Evolutionary conservation across 2,113 vertebrate genomes (phyloP).

Genomic region (Synchiropus splendidus): DNA sequence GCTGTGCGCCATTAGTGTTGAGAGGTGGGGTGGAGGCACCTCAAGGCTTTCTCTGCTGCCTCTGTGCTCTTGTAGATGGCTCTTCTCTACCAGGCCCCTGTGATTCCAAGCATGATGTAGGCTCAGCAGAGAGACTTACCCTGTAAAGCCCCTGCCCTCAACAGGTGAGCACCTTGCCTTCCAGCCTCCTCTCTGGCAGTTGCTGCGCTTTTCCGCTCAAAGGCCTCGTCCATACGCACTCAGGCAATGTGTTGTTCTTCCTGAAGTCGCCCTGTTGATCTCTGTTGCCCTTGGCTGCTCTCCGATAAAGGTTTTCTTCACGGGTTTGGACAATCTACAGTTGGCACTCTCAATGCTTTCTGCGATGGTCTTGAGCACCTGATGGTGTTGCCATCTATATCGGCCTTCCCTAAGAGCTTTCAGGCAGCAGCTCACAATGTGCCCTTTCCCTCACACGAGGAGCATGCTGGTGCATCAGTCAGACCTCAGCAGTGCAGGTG

Average conservation of each 20-base stretch:
- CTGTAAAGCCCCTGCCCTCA: not conserved
- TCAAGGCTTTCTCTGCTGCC: conserved; percentile 1
- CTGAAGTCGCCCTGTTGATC: not conserved
- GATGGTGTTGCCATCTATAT: not conserved
- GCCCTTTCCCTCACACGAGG: not conserved
- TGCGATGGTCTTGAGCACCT: not conserved
- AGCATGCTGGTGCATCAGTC: not conserved
- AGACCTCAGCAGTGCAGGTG: not conserved
- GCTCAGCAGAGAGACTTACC: not conserved
- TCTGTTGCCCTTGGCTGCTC: not conserved
- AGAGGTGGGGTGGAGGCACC: no score
- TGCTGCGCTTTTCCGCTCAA: not conserved
- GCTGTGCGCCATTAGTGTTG: no score
- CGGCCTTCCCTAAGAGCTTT: not conserved
- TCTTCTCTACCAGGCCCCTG: not conserved
- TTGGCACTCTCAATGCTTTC: not conserved
- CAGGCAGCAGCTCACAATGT: not conserved
- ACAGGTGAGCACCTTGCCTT: not conserved
- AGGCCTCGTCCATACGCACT: not conserved
- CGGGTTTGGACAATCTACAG: not conserved
- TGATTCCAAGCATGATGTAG: not conserved
- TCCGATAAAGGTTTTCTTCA: not conserved
- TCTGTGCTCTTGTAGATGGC: not conserved
- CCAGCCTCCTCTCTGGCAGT: not conserved
- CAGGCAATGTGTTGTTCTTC: not conserved